Conservation (phyloP, 2,113 vertebrate genomes). For the Gorsachius goisagi region DNA sequence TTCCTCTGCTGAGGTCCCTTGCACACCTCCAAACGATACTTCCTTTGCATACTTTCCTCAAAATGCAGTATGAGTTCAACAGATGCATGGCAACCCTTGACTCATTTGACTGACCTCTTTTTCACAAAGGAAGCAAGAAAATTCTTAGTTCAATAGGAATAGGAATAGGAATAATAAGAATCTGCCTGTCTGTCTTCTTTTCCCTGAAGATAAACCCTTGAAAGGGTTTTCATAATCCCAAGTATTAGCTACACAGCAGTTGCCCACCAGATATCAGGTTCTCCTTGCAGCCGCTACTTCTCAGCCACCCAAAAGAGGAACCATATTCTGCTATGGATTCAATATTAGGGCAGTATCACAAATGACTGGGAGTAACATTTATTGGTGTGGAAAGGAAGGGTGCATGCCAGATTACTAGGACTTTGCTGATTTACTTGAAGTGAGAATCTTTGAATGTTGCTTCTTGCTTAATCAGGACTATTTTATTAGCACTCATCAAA, state of each 20-base stretch:
- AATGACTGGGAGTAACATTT: not conserved
- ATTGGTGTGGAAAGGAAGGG: not conserved
- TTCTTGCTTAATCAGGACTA: not conserved
- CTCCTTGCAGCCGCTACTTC: not conserved
- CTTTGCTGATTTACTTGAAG: not conserved
- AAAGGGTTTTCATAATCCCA: not conserved
- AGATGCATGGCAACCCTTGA: not conserved
- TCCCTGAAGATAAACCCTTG: not conserved
- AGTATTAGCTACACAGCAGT: not conserved
- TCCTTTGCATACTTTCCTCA: not conserved
- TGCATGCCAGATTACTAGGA: not conserved
- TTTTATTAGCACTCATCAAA: not conserved
- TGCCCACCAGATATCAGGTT: not conserved
- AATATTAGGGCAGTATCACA: not conserved
- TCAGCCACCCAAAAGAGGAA: not conserved
- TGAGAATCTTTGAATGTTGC: not conserved
- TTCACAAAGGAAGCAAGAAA: not conserved
- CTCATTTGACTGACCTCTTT: not conserved
- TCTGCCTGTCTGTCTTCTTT: not conserved
- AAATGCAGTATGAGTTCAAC: not conserved
- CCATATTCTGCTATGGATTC: not conserved
- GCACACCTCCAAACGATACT: not conserved
- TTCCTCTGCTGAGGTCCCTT: not conserved
- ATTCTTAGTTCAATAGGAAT: not conserved
- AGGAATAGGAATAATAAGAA: not conserved